Evolutionary conservation across 1,140 invertebrate genomes (phyloP), one percentile per base, ranked within the genome.

Genomic region (Gryon sp.): DNA sequence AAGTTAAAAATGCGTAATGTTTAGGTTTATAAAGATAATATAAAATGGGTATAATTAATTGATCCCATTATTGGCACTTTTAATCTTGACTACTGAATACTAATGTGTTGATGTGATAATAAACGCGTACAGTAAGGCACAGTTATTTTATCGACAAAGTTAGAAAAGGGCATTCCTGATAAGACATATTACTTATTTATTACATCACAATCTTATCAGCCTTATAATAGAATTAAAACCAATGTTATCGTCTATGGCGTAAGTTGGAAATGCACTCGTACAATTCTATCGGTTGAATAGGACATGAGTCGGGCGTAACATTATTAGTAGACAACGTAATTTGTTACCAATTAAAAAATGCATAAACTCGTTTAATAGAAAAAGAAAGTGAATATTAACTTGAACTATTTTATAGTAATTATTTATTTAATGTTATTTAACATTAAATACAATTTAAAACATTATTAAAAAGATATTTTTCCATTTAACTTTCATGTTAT

Each of bases 141-240:
- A 24, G 46, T 20, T 38, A 38, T 20, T 30, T 6, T 32, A 59
- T 45, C 40, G 11, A 2, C 20, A 9, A 32, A 43, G 15, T 12
- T 22, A 34, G 26, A 36, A 46, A 45, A 59, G 28, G 41, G 15
- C 22, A 26, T 14, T 32, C 14, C 5, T 12, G 57, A 60, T 60
- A 46, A 38, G 9, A 15, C 9, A 2, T 28, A 6, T 24, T 52
- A 41, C n/a, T n/a, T n/a, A n/a, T 60, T 60, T 60, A 30, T 60
- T 60, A 76, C 34, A 52, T 60, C 53, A 65, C 24, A 59, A 36
- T 52, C 28, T 46, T 60, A 45, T 53, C 59, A 46, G n/a, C 12
- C 19, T 26, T 46, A 32, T 60, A 60, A 60, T 48, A 60, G 41
- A 62, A 62, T 38, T 62, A 15, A 30, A 34, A 38, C 38, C n/a